Evolutionary conservation across 1,140 invertebrate species (phyloP), one percentile per base, ranked within the genome.

Genomic region (Drosophila athabasca): DNA sequence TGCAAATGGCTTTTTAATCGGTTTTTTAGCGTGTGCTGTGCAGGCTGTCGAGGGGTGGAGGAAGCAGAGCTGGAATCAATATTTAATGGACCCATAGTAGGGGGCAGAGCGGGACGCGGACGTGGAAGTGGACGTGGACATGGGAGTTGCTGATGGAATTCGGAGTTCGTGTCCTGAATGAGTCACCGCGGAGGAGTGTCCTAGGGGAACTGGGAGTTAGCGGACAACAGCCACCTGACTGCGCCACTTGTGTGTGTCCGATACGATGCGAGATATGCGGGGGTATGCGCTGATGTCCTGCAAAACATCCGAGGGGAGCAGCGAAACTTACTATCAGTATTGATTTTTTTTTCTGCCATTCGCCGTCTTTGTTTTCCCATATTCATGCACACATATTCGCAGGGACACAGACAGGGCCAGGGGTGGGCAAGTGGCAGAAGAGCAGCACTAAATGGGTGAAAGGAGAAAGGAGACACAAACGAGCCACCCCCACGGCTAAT

Each of bases 221-320:
- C 78, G 80, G 59, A 84, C 81, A 80, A 74, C 77, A 82, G 81
- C 81, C 77, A 85, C 81, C 81, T 85, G 82, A 85, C 61, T 67
- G 81, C 61, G 55, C 73, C 66, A 66, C 44, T 76, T 73, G 62
- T 19, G 45, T 68, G 46, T 54, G 48, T n/a, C 26, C 22, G 19
- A 13, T 35, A 45, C 64, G 39, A 51, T 43, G 26, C 19, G 39
- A 24, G 11, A 39, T 24, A 19, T 17, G 39, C 13, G 24, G 43
- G 45, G 51, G 17, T 41, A 53, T 39, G 9, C 43, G 54, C 66
- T 35, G 50, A 60, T 71, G 11, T 39, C 35, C 35, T 39, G 35
- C 11, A 3, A 19, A 67, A 52, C 66, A 69, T 69, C 64, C 51
- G 31, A 69, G 52, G 35, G 35, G 35, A 39, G 22, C 64, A 58